Percentiles rank a stretch among this genome's conserved stretches.
Conservation (phyloP, 2,113 vertebrate species). For the Spea bombifrons region DNA sequence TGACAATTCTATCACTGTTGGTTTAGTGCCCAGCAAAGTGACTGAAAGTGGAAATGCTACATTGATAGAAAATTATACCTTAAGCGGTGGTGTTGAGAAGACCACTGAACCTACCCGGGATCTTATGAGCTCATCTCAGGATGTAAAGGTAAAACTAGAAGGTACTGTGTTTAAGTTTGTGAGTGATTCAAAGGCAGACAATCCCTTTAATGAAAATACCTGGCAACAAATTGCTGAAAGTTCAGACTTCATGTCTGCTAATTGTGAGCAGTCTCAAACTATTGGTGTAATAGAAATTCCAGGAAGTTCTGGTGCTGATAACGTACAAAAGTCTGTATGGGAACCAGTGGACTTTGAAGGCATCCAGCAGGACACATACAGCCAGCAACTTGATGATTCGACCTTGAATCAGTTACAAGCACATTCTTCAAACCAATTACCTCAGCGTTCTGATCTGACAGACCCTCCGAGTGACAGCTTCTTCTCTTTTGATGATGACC, state of each 20-base stretch:
- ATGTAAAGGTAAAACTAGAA: slow-evolving; percentile 76
- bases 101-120: slow-evolving; percentile 67
- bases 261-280: slow-evolving; percentile 64
- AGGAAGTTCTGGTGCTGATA: slow-evolving; percentile 63
- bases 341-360: slow-evolving; percentile 68
- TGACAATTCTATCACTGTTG: slow-evolving; percentile 71
- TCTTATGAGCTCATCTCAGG: slow-evolving; percentile 68
- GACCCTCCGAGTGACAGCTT: slow-evolving; percentile 84
- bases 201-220: slow-evolving; percentile 69
- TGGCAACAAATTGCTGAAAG: slow-evolving; percentile 74
- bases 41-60: slow-evolving; percentile 64
- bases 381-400: slow-evolving; percentile 74
- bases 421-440: slow-evolving; percentile 74
- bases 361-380: slow-evolving; percentile 68
- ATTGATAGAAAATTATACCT: slow-evolving; percentile 59
- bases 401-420: slow-evolving; percentile 67
- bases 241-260: slow-evolving; percentile 63
- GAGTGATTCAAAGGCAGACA: slow-evolving; percentile 65
- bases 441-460: slow-evolving; percentile 74
- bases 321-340: slow-evolving; percentile 78
- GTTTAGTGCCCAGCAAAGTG: slow-evolving; percentile 63
- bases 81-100: slow-evolving; percentile 63
- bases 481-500: slow-evolving; percentile 92
- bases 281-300: slow-evolving; percentile 63
- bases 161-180: slow-evolving; percentile 74